These are phyloP conservation scores for Trissolcus brochymenae DNA, from an alignment of 2,888 invertebrate species.

Conservation along the genomic window DNA sequence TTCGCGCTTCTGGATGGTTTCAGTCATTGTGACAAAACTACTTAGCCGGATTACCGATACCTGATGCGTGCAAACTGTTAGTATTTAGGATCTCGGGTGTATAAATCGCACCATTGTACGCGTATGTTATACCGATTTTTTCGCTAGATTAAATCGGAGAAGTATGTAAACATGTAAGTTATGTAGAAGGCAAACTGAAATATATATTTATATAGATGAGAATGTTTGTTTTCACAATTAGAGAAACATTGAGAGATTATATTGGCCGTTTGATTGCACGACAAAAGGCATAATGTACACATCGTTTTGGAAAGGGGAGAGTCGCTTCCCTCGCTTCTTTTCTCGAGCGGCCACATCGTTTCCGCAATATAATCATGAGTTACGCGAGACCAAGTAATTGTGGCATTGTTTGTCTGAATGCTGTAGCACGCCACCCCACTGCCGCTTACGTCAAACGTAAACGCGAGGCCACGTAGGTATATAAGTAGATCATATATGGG, in stretches of 20 bases:
- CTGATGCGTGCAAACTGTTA: slow-evolving; percentile 40
- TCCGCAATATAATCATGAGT: slow-evolving; percentile 59
- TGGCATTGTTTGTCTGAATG: slow-evolving; percentile 58
- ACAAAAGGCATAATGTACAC: slow-evolving; percentile 42
- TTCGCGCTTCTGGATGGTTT: slow-evolving; percentile 36
- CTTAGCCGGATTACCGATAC: slow-evolving; percentile 49
- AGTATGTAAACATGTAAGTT: too few relatives aligned
- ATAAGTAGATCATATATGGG: slow-evolving; percentile 66
- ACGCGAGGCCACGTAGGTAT: slow-evolving; percentile 54
- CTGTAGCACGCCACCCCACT: slow-evolving; percentile 40
- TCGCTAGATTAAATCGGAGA: slow-evolving; percentile 1
- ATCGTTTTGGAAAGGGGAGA: slow-evolving; percentile 28
- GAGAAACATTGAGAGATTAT: slow-evolving; percentile 26
- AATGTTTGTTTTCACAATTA: slow-evolving; percentile 11
- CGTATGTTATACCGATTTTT: slow-evolving; percentile 31
- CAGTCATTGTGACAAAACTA: slow-evolving; percentile 29
- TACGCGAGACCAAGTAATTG: slow-evolving; percentile 60
- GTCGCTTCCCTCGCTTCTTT: slow-evolving; percentile 47
- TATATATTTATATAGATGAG: neutral
- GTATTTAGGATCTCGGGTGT: slow-evolving; percentile 27
- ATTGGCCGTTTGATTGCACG: slow-evolving; percentile 27
- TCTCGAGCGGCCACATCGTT: slow-evolving; percentile 48
- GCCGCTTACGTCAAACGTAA: slow-evolving; percentile 51
- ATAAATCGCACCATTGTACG: slow-evolving; percentile 13
- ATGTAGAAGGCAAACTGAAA: neutral